A percentile compares a stretch with the other conserved stretches of the same genome.
These are phyloP conservation scores for Gymnoscelis rufifasciata DNA, from an alignment of 2,888 invertebrate species.

Conservation along the genomic window DNA sequence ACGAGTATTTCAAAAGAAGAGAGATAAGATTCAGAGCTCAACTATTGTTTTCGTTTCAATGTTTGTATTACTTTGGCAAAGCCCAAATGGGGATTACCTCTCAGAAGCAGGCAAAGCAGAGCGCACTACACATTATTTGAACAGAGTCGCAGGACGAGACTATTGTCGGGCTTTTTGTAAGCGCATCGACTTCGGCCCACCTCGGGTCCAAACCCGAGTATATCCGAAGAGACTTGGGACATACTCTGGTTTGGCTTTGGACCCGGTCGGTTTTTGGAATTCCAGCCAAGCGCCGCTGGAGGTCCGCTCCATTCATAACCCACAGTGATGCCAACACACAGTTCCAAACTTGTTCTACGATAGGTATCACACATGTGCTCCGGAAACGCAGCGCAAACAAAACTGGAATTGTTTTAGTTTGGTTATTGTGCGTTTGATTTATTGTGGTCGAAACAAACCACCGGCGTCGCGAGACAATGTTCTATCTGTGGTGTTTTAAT, in stretches of 20 bases:
- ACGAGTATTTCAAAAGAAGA: no score
- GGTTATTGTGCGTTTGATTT: constrained; percentile 45
- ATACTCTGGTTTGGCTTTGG: no score
- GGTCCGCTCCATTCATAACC: constrained; percentile 74
- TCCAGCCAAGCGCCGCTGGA: constrained; percentile 47
- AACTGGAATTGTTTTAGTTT: constrained; percentile 56
- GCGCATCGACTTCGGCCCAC: constrained; percentile 39
- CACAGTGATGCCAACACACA: constrained; percentile 51
- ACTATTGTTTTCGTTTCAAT: no score
- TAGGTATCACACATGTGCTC: constrained; percentile 51
- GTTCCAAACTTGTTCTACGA: not conserved
- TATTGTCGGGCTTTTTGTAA: constrained; percentile 61
- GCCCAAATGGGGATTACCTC: no score
- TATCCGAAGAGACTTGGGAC: no score
- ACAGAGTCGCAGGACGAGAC: constrained; percentile 35
- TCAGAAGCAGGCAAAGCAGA: not conserved
- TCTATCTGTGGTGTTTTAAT: no score
- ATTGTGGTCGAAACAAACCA: constrained; percentile 47
- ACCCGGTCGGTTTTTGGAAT: constrained; percentile 76
- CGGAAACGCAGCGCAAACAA: constrained; percentile 66
- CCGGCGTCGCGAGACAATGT: constrained; percentile 61
- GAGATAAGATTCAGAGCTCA: no score
- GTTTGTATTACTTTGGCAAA: no score
- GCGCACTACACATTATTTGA: constrained; percentile 18
- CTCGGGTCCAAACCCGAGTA: no score